Base-by-base conservation (phyloP, 2,113 vertebrate species). In the Acrocephalus kingi region DNA sequence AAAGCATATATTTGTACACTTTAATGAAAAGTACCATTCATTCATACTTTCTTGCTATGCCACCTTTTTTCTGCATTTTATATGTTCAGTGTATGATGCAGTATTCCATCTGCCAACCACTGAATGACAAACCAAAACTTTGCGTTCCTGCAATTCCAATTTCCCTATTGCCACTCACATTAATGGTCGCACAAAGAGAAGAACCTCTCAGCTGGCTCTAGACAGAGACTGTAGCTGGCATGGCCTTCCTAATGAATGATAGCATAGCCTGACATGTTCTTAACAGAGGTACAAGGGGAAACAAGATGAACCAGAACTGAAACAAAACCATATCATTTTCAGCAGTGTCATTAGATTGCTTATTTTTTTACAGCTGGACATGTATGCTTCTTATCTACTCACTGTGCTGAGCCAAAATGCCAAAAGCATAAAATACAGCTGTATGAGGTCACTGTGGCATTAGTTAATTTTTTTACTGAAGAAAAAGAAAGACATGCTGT, bases 221-320 rank as follows among this genome's bases (percentile, higher is more conserved):
- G 35, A 79, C 15, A 91, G 51, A 78, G 54, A 28, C 31, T 41
- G 11, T 46, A 78, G 77, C 74, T 66, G 67, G 22, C 3, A 13
- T 49, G 33, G 43, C 59, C 71, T 73, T 75, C 58, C 30, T 77
- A 73, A 73, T 62, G 71, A 87, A 62, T 33, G 54, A 64, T 20
- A 87, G 61, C 59, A 83, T 14, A 85, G 81, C 24, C 67, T 74
- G 33, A 15, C 35, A 45, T 3, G 3, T 80, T 80, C 2, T 2
- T 52, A 87, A 71, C 8, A 69, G 72, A 74, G 51, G 51, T 66
- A 59, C 43, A 71, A 62, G 67, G 90, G 64, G 33, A 94, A 96
- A 87, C 67, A 83, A 73, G 41, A 93, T n/a, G 69, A 96, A 82
- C 27, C 78, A 93, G 87, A 95, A 91, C 24, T 62, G 54, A 94